Base-by-base conservation (phyloP, 1,140 invertebrate species). In the Phymorhynchus buccinoides region DNA sequence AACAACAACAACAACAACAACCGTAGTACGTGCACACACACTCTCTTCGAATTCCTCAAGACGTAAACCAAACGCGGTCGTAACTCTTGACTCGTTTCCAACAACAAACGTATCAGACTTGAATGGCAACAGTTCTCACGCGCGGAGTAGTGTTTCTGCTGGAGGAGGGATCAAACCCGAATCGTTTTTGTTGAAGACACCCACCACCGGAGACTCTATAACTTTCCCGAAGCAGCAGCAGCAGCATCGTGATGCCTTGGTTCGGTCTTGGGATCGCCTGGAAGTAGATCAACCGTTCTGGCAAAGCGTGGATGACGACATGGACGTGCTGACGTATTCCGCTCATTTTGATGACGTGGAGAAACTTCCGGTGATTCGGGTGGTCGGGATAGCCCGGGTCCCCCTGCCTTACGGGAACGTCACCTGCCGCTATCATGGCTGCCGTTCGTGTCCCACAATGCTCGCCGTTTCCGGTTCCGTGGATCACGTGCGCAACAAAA, bases 261-360 rank as follows among this genome's bases (percentile, higher is more conserved):
- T 56, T 22, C 44, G 42, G 4, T 30, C 41, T 30, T 30, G 78
- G 30, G 78, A 78, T 16, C 16, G 77, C 37, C 22, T 42, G 3
- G 39, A 41, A 3, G n/a, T 22, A 30, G 44, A 32, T 1, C 7
- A 56, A 22, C 41, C 78, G 0, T 35, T 48, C 48, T 81, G 80
- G 80, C 80, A 66, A 22, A 37, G 48, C 9, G 35, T 81, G 30
- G 80, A 81, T 22, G 62, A 81, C 32, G 52, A n/a, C 35, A 44
- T 56, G 18, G 80, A 35, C 18, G 52, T 66, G 35, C 30, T 73
- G 62, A 62, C 66, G 35, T 83, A 83, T 62, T 18, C 81, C 27
- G 81, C 81, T 0, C 81, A 83, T 30, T 83, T 71, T 22, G 81
- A 83, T 32, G 81, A 83, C 37, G 66, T 83, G 37, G 81, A 83